Percentiles rank a stretch among this genome's conserved stretches.
These are phyloP conservation scores for Platypus cylindrus DNA, from an alignment of 2,888 invertebrate genomes.

Conservation along the genomic window DNA sequence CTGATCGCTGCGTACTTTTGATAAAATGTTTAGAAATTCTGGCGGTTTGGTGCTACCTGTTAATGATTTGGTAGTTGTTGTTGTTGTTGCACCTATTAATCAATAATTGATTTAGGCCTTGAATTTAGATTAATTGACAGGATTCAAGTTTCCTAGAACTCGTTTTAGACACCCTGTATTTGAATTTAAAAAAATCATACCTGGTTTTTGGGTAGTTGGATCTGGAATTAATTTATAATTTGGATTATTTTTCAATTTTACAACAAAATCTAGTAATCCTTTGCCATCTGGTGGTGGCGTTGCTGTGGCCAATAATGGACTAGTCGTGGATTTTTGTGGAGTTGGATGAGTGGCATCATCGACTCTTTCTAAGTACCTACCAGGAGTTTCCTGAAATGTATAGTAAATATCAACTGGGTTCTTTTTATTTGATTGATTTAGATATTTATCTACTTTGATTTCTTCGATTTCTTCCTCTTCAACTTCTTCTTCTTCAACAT, in stretches of 20 bases:
- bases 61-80: constrained; percentile 17
- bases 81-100: constrained; percentile 12
- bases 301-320: constrained; percentile 20
- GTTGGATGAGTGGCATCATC: constrained; percentile 14
- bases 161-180: no score
- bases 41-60: constrained; percentile 25
- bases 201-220: constrained; percentile 27
- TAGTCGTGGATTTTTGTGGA: constrained; percentile 19
- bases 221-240: constrained; percentile 29
- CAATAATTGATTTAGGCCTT: no score
- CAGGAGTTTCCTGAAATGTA: constrained; percentile 10
- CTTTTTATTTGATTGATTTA: no score
- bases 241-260: constrained; percentile 24
- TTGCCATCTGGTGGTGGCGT: constrained; percentile 24
- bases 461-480: constrained; percentile 16
- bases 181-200: constrained; percentile 1
- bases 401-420: background rate
- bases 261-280: constrained; percentile 29
- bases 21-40: constrained; percentile 28
- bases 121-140: no score
- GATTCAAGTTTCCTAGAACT: no score
- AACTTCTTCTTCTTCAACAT: constrained; percentile 18
- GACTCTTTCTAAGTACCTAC: constrained; percentile 11
- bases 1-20: constrained; percentile 23
- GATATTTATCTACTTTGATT: no score